Evolutionary conservation across 2,888 invertebrate genomes (phyloP).

Genomic region (Tenthredo notha): DNA sequence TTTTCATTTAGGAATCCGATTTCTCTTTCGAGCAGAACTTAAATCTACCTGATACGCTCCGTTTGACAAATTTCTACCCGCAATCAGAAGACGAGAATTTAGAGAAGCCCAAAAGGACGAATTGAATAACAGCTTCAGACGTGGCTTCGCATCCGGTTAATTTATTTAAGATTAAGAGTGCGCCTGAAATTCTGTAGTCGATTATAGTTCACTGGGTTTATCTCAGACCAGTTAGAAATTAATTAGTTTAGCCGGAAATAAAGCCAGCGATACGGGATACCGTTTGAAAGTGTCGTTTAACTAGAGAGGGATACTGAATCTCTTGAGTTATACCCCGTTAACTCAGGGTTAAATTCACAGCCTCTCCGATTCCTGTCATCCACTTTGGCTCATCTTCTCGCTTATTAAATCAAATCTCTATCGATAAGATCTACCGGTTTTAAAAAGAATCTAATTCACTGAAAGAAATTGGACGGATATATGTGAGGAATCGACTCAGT

Average conservation of each 20-base stretch:
- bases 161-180: neutral
- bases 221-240: neutral
- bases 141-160: neutral
- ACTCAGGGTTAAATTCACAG: constrained; percentile 5
- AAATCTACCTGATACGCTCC: neutral
- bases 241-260: constrained; percentile 8
- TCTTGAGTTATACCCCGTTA: constrained; percentile 7
- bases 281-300: constrained; percentile 21
- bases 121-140: neutral
- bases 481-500: neutral
- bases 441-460: neutral
- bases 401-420: neutral
- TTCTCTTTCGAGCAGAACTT: neutral
- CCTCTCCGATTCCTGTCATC: neutral
- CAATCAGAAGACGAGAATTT: neutral
- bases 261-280: neutral
- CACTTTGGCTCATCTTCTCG: neutral
- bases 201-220: neutral
- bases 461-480: neutral
- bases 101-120: neutral
- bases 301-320: neutral
- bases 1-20: neutral
- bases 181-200: neutral
- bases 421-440: neutral
- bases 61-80: neutral